A percentile compares a stretch with the other conserved stretches of the same genome.
phyloP scores from a whole-genome alignment of 2,113 vertebrate genomes.

The Cyanocitta stelleri region DNA sequence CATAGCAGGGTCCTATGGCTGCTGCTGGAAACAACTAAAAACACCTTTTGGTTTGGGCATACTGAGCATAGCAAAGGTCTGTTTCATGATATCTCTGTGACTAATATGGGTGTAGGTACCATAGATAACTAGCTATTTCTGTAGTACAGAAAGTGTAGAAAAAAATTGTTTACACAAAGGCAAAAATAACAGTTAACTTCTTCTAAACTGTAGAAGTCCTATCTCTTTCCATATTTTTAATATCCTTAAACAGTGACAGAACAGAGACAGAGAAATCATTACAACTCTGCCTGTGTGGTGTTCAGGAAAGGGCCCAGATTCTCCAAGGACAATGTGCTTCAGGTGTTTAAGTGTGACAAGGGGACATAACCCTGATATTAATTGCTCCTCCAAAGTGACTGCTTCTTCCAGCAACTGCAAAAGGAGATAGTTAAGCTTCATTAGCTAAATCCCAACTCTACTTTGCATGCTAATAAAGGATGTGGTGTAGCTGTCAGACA shows the following conservation, averaged over 20 bases:
- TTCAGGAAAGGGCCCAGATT: not conserved
- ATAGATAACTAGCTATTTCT: not conserved
- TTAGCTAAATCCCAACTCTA: slow-evolving; percentile 15
- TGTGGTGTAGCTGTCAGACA: not conserved
- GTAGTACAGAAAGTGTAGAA: not conserved
- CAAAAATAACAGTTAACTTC: not conserved
- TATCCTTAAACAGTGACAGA: not conserved
- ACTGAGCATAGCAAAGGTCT: not conserved
- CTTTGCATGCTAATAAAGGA: slow-evolving; percentile 12
- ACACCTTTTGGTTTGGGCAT: not conserved
- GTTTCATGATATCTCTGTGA: not conserved
- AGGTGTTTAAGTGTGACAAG: not conserved
- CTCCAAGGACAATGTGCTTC: not conserved
- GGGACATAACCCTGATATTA: not conserved
- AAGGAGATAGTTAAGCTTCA: slow-evolving; percentile 21
- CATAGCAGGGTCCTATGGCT: not conserved
- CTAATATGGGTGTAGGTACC: not conserved
- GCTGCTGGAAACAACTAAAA: not conserved
- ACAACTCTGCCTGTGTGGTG: not conserved
- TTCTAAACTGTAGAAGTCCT: not conserved
- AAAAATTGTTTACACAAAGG: not conserved
- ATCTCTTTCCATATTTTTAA: not conserved
- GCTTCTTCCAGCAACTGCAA: not conserved
- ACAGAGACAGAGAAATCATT: not conserved
- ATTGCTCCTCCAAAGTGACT: not conserved